Percentiles rank a stretch among this genome's conserved stretches.
Evolutionary conservation across 2,797 vertebrate species (phyloP).

Genomic region (Danio aesculapii): DNA sequence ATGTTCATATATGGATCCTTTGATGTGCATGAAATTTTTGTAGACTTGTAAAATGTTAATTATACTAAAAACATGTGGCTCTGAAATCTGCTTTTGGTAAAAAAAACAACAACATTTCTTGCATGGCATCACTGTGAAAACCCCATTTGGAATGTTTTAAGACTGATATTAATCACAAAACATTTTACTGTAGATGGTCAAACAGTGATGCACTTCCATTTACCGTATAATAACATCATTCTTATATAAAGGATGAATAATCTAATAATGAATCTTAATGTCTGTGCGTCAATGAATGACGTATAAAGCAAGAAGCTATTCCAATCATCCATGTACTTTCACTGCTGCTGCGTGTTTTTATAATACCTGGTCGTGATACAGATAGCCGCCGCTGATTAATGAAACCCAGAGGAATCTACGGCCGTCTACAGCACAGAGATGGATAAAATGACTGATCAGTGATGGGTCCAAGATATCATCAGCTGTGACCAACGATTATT

Average conservation of each 20-base stretch:
- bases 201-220: background rate
- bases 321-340: background rate
- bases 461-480: slow-evolving; percentile 5
- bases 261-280: background rate
- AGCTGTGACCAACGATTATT: background rate
- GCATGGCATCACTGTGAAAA: too few relatives aligned
- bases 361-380: background rate
- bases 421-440: background rate
- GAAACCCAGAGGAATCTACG: background rate
- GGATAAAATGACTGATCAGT: background rate
- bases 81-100: too few relatives aligned
- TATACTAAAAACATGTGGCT: too few relatives aligned
- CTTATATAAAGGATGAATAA: background rate
- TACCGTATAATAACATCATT: background rate
- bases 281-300: background rate
- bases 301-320: background rate
- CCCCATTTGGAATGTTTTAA: too few relatives aligned
- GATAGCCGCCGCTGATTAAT: background rate
- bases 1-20: too few relatives aligned
- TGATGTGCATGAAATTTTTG: too few relatives aligned
- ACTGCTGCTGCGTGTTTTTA: background rate
- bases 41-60: too few relatives aligned
- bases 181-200: background rate
- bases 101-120: too few relatives aligned
- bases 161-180: background rate